phyloP scores from a whole-genome alignment of 2,797 vertebrate species.

The Euphonia xanthogaster region DNA sequence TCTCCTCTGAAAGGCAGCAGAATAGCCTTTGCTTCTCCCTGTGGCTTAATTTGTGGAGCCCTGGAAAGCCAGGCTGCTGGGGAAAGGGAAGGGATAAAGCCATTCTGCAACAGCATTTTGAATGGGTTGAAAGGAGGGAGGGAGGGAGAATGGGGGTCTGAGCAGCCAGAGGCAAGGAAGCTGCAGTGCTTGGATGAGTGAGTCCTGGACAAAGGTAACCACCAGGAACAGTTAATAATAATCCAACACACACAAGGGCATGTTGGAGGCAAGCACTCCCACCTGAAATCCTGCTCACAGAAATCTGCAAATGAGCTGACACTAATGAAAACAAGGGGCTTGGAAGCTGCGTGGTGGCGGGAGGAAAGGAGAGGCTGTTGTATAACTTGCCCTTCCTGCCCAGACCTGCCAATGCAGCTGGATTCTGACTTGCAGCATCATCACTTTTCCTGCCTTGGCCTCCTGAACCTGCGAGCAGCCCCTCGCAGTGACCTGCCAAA shows the following conservation, averaged over 20 bases:
- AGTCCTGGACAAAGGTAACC: not conserved
- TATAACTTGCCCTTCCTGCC: not conserved
- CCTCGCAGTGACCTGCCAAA: conserved; percentile 7
- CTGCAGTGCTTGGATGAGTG: not conserved
- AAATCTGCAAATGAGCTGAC: not conserved
- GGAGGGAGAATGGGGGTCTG: not conserved
- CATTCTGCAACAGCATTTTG: not conserved
- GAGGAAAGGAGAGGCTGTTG: not conserved
- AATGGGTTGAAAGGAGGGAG: not conserved
- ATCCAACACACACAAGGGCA: not conserved
- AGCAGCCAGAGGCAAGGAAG: not conserved
- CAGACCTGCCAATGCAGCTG: conserved; percentile 23
- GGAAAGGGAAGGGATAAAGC: not conserved
- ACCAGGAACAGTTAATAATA: not conserved
- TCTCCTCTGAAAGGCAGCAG: not conserved
- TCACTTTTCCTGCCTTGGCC: conserved; percentile 12
- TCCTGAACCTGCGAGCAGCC: not conserved
- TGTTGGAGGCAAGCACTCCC: not conserved
- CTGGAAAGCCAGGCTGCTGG: not conserved
- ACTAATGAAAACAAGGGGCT: not conserved
- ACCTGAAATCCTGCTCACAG: not conserved
- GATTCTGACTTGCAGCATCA: conserved; percentile 25
- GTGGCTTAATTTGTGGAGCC: not conserved
- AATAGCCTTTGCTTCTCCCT: not conserved
- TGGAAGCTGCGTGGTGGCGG: not conserved